Evolutionary conservation across 2,888 invertebrate species (phyloP), one percentile per base, ranked within the genome.

Genomic region (Cerceris rybyensis): DNA sequence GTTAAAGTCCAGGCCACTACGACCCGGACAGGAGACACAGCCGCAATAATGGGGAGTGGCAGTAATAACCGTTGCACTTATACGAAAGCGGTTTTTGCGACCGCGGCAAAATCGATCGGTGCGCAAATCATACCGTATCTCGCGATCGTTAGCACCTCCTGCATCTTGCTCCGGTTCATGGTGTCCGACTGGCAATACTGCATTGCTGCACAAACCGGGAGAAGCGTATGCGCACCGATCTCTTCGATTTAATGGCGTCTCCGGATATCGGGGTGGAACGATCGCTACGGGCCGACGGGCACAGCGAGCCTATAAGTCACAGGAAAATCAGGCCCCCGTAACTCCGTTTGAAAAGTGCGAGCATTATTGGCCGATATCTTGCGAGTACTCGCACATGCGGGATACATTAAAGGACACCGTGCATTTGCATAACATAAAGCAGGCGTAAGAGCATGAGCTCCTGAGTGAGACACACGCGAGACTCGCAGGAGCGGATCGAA

Each of bases 391-490:
- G 71, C 66, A 42, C 28, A 28, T 28, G 74, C 52, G 60, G 69
- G 13, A 63, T 66, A 52, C 54, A 70, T 78, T 76, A 63, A 75
- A 78, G 70, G 74, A 70, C 64, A 72, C 52, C 63, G 55, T 57
- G 65, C 73, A 86, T 87, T 88, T 86, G 78, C 86, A 85, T 87
- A 84, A 87, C 80, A 82, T 80, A 84, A 85, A 85, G 82, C 78
- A 74, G 77, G 70, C 74, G 70, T 73, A 72, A 78, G 66, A 68
- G 70, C 61, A 60, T 57, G 43, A 49, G 63, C 67, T 49, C 11
- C 28, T 55, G 60, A 69, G 71, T 70, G 57, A 67, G 49, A 57
- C 67, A 68, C 43, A 43, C 43, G 49, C 57, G 43, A 55, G 41
- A 8, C 2, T 13, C 7, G 16, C 59, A 59, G 43, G 65, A 50